Evolutionary conservation across 2,113 vertebrate species (phyloP).

Genomic region (Manacus vitellinus): DNA sequence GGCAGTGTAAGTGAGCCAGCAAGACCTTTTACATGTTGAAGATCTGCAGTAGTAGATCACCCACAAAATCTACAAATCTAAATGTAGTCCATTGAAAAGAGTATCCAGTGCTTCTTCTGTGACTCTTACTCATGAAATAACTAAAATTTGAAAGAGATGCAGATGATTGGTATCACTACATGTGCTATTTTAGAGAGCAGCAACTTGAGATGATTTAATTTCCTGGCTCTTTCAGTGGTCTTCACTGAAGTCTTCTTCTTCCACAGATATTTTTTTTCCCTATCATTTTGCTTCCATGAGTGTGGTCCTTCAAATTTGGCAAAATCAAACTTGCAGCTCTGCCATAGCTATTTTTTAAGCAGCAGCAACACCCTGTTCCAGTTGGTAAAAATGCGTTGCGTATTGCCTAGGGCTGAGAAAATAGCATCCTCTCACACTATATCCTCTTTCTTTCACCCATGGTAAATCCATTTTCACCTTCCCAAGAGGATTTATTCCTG

Average conservation of each 20-base stretch:
- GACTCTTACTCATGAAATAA: not conserved
- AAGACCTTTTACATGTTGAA: not conserved
- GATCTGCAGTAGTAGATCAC: not conserved
- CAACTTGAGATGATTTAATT: not conserved
- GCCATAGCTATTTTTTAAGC: not conserved
- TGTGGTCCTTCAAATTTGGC: not conserved
- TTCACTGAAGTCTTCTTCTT: not conserved
- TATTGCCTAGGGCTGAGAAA: constrained; percentile 16
- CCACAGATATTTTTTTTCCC: not conserved
- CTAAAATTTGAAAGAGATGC: not conserved
- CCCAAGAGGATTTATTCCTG: not conserved
- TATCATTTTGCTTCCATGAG: not conserved
- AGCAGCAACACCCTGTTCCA: not conserved
- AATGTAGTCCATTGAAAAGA: not conserved
- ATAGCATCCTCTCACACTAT: not conserved
- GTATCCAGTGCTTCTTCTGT: not conserved
- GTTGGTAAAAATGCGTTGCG: not conserved
- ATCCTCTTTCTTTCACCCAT: not conserved
- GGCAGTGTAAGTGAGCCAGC: not conserved
- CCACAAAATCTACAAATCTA: not conserved
- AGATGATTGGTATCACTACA: not conserved
- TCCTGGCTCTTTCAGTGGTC: not conserved
- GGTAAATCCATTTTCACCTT: constrained; percentile 24
- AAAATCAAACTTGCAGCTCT: not conserved
- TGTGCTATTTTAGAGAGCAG: not conserved